phyloP scores from a whole-genome alignment of 2,888 invertebrate species.

The Ophioninae sp. region DNA sequence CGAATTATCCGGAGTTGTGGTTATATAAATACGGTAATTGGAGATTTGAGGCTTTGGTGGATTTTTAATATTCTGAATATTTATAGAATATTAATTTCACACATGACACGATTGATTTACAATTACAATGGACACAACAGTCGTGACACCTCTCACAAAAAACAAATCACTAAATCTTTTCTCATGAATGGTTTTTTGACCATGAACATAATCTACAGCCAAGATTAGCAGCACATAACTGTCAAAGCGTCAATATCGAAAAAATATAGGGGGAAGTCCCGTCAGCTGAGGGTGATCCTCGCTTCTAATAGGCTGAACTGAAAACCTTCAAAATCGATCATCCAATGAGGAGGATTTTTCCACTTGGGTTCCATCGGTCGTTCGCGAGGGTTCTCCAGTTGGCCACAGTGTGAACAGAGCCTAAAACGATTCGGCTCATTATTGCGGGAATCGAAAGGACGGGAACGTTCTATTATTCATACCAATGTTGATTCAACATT shows the following conservation, averaged over 20 bases:
- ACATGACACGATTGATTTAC: too few species aligned
- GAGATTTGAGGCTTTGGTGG: too few species aligned
- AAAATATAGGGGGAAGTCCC: conserved; percentile 13
- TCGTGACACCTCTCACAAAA: too few species aligned
- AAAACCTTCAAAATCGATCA: neutral
- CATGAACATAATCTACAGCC: too few species aligned
- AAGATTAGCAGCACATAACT: neutral
- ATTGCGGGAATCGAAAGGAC: conserved; percentile 58
- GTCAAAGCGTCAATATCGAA: conserved; percentile 16
- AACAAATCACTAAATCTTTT: too few species aligned
- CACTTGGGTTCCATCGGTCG: neutral
- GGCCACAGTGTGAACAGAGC: conserved; percentile 42
- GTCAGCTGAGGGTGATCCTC: conserved; percentile 22
- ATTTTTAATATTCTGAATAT: too few species aligned
- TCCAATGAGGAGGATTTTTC: conserved; percentile 21
- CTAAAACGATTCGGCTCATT: conserved; percentile 48
- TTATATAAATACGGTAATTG: too few species aligned
- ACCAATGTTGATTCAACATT: conserved; percentile 50
- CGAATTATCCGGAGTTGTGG: too few species aligned
- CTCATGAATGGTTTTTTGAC: too few species aligned
- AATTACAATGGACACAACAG: too few species aligned
- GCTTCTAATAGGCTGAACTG: conserved; percentile 6
- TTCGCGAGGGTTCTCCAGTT: neutral
- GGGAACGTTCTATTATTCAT: conserved; percentile 11
- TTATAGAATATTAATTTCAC: too few species aligned